Conservation (phyloP, 2,888 invertebrate species). For the Notodonta dromedarius region DNA sequence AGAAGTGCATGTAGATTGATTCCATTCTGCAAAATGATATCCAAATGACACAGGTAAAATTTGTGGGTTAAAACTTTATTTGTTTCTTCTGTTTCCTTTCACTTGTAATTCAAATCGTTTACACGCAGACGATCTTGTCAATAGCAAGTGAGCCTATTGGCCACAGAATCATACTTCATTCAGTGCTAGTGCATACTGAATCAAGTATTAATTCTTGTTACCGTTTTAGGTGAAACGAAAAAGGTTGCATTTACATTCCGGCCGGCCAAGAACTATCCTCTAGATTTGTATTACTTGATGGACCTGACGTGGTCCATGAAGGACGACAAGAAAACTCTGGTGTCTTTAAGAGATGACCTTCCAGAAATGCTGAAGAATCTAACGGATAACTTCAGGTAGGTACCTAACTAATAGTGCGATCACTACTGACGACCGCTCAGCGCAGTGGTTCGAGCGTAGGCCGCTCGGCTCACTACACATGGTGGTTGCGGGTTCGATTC, state of each 20-base stretch:
- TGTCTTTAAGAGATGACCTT: constrained; percentile 86
- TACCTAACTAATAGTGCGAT: not conserved
- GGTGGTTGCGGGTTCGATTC: no score
- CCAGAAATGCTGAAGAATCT: constrained; percentile 85
- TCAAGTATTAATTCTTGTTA: not conserved
- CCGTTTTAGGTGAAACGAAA: constrained; percentile 81
- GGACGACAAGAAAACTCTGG: constrained; percentile 92
- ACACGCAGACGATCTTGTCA: not conserved
- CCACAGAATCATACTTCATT: no score
- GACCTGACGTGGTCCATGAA: constrained; percentile 96
- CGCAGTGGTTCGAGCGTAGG: no score
- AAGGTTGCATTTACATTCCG: constrained; percentile 87
- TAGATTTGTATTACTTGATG: constrained; percentile 96
- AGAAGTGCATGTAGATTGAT: no score
- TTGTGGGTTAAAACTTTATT: no score
- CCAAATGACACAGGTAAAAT: no score
- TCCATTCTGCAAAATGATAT: no score
- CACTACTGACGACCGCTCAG: no score
- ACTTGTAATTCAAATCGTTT: no score
- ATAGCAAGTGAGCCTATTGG: not conserved
- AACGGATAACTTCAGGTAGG: constrained; percentile 87
- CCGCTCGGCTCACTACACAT: no score
- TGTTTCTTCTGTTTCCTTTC: no score
- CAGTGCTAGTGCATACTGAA: no score
- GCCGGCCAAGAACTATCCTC: constrained; percentile 92